A percentile compares a stretch with the other conserved stretches of the same genome.
Conservation (phyloP, 2,797 vertebrate genomes). For the Urophycis tenuis region DNA sequence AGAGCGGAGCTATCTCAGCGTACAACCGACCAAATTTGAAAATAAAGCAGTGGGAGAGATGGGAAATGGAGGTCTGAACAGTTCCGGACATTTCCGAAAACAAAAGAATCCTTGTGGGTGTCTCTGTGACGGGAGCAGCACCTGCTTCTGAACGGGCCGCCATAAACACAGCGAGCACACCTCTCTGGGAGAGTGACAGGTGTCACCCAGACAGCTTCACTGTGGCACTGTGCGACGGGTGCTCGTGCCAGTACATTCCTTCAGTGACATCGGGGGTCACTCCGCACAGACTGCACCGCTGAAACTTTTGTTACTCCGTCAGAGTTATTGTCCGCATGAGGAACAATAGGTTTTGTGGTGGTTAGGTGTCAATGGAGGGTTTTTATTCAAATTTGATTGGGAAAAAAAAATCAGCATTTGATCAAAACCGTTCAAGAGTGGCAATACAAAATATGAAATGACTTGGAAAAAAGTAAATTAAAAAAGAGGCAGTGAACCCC, state of each 20-base stretch:
- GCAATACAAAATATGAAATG: not conserved
- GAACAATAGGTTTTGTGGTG: not conserved
- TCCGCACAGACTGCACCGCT: not conserved
- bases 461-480: no score
- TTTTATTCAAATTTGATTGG: not conserved
- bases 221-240: not conserved
- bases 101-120: not conserved
- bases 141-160: not conserved
- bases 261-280: not conserved
- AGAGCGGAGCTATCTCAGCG: not conserved
- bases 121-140: not conserved
- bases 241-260: not conserved
- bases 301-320: not conserved
- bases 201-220: not conserved
- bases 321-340: not conserved
- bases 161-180: not conserved
- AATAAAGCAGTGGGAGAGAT: not conserved
- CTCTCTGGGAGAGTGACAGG: not conserved
- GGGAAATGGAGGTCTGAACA: not conserved
- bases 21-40: not conserved
- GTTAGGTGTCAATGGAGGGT: not conserved
- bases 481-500: no score
- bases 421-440: not conserved
- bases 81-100: not conserved
- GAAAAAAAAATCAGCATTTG: not conserved